These are phyloP conservation scores for Neoarius graeffei DNA, from an alignment of 2,113 vertebrate species.

Conservation along the genomic window DNA sequence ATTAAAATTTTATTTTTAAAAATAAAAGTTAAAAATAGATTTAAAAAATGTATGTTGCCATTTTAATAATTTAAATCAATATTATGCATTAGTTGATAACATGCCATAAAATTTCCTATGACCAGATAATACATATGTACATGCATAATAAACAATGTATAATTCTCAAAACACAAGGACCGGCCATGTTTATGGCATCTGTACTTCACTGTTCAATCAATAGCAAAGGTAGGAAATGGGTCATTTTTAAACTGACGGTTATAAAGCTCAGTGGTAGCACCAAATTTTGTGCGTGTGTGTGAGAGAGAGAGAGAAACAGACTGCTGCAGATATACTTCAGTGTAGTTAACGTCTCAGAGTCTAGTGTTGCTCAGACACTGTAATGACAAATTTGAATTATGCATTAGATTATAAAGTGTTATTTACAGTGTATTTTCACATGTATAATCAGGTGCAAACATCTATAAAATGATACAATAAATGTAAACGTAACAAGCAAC, in stretches of 20 bases:
- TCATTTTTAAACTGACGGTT: not conserved
- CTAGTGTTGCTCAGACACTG: conserved; percentile 65
- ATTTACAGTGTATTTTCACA: not conserved
- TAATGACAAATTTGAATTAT: conserved; percentile 51
- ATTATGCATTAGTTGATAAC: not conserved
- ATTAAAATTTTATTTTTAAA: not conserved
- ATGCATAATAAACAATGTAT: not conserved
- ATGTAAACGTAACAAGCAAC: not conserved
- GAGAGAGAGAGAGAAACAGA: not conserved
- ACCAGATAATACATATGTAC: not conserved
- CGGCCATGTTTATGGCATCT: not conserved
- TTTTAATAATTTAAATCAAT: not conserved
- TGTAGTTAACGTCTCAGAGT: conserved; percentile 55
- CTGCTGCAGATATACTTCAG: not conserved
- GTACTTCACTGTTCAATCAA: conserved; percentile 14
- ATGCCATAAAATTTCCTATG: not conserved
- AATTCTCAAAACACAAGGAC: conserved; percentile 11
- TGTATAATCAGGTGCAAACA: not conserved
- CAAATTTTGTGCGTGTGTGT: not conserved
- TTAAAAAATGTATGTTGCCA: not conserved
- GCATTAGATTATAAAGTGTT: not conserved
- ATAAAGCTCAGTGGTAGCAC: not conserved
- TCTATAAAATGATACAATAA: not conserved
- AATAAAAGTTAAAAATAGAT: conserved; percentile 19
- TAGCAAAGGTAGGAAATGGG: not conserved